These are phyloP conservation scores for Gonioctena quinquepunctata DNA, from an alignment of 1,140 invertebrate species.

Conservation along the genomic window DNA sequence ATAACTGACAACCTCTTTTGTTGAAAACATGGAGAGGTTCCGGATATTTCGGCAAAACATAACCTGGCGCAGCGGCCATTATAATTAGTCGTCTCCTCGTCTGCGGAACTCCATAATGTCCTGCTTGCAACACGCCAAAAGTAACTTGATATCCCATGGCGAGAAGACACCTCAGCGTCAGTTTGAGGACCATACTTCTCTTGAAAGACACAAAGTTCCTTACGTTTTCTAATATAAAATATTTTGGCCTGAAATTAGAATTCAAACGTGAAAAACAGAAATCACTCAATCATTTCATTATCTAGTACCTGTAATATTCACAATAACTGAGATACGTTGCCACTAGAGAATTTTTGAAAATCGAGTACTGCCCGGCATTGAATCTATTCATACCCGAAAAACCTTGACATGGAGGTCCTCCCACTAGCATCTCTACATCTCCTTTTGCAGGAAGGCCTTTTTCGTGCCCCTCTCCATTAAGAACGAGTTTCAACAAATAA, in stretches of 20 bases:
- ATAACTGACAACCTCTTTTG: conserved; percentile 70
- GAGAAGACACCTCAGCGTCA: conserved; percentile 76
- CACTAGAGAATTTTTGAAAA: conserved; percentile 88
- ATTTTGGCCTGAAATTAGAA: conserved; percentile 64
- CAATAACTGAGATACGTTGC: conserved; percentile 83
- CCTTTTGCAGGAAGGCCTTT: conserved; percentile 75
- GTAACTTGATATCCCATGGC: conserved; percentile 89
- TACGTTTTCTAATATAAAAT: conserved; percentile 87
- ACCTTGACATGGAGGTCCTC: conserved; percentile 90
- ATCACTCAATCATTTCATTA: neutral
- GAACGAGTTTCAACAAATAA: conserved; percentile 66
- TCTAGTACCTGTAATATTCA: conserved; percentile 76
- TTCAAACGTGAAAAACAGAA: neutral
- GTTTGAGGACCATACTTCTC: conserved; percentile 79
- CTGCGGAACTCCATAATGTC: conserved; percentile 85
- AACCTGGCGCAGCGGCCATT: conserved; percentile 81
- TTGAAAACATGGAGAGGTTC: conserved; percentile 80
- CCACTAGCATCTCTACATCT: conserved; percentile 83
- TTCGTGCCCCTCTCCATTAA: conserved; percentile 61
- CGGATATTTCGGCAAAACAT: conserved; percentile 77
- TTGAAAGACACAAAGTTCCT: conserved; percentile 84
- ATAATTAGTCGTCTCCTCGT: conserved; percentile 80
- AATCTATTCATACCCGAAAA: conserved; percentile 91
- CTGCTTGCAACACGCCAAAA: conserved; percentile 85
- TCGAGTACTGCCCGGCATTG: conserved; percentile 83